Evolutionary conservation across 2,888 invertebrate genomes (phyloP), one percentile per base, ranked within the genome.

Genomic region (Caenorhabditis sp.): DNA sequence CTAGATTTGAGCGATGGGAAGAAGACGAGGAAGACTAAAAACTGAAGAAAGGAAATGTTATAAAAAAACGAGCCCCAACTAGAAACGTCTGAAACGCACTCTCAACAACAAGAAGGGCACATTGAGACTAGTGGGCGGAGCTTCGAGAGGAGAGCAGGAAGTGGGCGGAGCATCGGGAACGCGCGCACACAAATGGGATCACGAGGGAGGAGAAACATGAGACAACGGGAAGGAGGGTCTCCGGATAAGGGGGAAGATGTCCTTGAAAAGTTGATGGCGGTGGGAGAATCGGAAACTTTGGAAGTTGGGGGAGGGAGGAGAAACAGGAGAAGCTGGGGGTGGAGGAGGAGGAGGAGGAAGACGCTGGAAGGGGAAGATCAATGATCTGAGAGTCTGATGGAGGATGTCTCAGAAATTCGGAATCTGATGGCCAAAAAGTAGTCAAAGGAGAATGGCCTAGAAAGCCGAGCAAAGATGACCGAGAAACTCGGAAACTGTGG

Each of bases 71-170:
- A n/a, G 38, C 10, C 4, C 31, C 31, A 31, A 31, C 31, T n/a
- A 19, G 59, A 31, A 35, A 5, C 24, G 0, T 47, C 47, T 47
- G 47, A 47, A 47, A 47, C 47, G 6, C 38, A 6, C 31, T 35
- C n/a, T n/a, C 31, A 6, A 31, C 7, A 12, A 6, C 38, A 5
- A 1, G n/a, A 47, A 47, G 47, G 19, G 47, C 47, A 38, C 2
- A 38, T 38, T 38, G 10, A 38, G 38, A 38, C 31, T 10, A 56
- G 28, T 56, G 58, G 58, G 58, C 35, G 58, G 58, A 58, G 58
- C n/a, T 19, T 31, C 6, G 2, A 10, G 10, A 5, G 44, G n/a
- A 59, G 14, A 38, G 14, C 12, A 41, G 41, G 14, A 61, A 61
- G 19, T 19, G 61, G 61, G 61, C 38, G 61, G 38, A 41, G 38